A percentile compares a stretch with the other conserved stretches of the same genome.
Conservation (phyloP, 1,140 invertebrate species). For the Stenopsyche tienmushanensis region DNA sequence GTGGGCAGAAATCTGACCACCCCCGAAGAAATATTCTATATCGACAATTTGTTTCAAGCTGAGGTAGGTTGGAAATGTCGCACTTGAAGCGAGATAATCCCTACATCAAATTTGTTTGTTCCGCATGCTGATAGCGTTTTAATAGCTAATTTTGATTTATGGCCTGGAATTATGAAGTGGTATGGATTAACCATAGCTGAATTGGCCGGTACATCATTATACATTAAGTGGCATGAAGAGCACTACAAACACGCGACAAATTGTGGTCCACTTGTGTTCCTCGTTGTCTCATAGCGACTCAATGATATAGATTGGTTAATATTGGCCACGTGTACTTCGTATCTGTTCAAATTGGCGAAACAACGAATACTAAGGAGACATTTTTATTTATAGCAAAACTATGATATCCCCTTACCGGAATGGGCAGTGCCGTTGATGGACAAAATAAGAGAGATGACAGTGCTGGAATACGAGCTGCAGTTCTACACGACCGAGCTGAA, state of each 20-base stretch:
- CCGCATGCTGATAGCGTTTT: background rate
- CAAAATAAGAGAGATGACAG: slow-evolving; percentile 53
- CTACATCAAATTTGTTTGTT: too few relatives aligned
- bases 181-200: background rate
- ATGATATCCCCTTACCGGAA: slow-evolving; percentile 48
- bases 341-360: background rate
- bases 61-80: slow-evolving; percentile 47
- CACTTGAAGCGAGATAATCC: too few relatives aligned
- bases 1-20: slow-evolving; percentile 51
- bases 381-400: slow-evolving; percentile 48
- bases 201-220: background rate
- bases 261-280: slow-evolving; percentile 4
- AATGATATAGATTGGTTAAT: background rate
- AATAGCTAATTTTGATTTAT: background rate
- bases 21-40: slow-evolving; percentile 52
- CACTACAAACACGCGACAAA: slow-evolving; percentile 8
- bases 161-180: background rate
- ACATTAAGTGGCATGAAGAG: background rate
- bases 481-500: slow-evolving; percentile 51
- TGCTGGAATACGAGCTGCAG: slow-evolving; percentile 52
- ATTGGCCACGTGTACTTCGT: too few relatives aligned
- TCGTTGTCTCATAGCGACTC: slow-evolving; percentile 3
- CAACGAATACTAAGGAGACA: background rate
- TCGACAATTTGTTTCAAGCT: slow-evolving; percentile 57
- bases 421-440: slow-evolving; percentile 54